Percentiles rank a stretch among this genome's conserved stretches.
These are phyloP conservation scores for Fabriciana adippe DNA, from an alignment of 2,888 invertebrate species.

Conservation along the genomic window DNA sequence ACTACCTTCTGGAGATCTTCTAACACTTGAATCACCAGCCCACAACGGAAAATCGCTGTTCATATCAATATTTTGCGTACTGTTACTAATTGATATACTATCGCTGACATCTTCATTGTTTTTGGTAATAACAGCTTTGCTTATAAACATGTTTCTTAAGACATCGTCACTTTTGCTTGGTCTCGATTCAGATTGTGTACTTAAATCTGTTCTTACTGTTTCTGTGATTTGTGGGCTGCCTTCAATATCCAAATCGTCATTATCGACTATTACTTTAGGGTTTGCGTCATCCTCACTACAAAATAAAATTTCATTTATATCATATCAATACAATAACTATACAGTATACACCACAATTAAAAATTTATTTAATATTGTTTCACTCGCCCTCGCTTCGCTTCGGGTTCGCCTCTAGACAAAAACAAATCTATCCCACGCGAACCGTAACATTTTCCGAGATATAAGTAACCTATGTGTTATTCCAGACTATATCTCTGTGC, in stretches of 20 bases:
- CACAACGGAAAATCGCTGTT: conserved; percentile 75
- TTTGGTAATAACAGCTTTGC: conserved; percentile 47
- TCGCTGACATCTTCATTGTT: conserved; percentile 41
- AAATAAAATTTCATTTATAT: conserved; percentile 8
- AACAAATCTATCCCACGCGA: no score
- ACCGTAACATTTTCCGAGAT: no score
- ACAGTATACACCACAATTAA: no score
- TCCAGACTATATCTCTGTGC: no score
- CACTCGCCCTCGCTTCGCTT: no score
- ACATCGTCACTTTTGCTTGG: conserved; percentile 26
- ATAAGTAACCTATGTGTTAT: no score
- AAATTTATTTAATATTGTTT: no score
- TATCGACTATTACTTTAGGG: conserved; percentile 91
- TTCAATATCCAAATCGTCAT: conserved; percentile 88
- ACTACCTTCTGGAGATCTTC: conserved; percentile 90
- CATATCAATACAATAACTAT: no score
- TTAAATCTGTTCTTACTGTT: conserved; percentile 33
- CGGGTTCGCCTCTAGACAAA: no score
- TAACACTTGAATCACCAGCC: conserved; percentile 86
- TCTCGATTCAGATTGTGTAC: conserved; percentile 33
- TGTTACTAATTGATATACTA: conserved; percentile 30
- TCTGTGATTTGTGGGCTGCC: conserved; percentile 46
- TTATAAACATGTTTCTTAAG: conserved; percentile 48
- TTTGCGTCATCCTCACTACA: conserved; percentile 87
- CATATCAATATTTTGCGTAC: conserved; percentile 47